These are phyloP conservation scores for Hyphantria cunea DNA, from an alignment of 1,140 invertebrate species.

Conservation along the genomic window DNA sequence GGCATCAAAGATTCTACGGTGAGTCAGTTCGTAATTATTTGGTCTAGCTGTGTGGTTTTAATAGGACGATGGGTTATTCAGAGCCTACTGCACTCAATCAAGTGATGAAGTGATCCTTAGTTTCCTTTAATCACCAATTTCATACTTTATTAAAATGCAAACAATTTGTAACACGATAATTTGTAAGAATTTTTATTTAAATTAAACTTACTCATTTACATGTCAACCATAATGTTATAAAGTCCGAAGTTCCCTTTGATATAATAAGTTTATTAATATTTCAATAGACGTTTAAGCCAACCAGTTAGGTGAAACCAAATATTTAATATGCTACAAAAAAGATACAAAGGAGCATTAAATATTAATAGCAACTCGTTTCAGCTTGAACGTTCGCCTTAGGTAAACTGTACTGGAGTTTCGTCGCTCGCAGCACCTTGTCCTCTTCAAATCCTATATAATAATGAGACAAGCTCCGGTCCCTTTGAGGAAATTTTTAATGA, in stretches of 20 bases:
- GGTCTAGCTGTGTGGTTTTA: conserved; percentile 31
- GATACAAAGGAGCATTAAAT: conserved; percentile 23
- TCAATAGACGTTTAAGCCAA: neutral
- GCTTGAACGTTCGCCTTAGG: conserved; percentile 45
- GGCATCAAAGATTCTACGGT: conserved; percentile 53
- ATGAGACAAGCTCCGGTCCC: conserved; percentile 60
- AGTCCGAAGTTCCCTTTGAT: too few species aligned
- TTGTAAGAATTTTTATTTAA: too few species aligned
- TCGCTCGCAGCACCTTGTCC: conserved; percentile 49
- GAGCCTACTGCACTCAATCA: conserved; percentile 10
- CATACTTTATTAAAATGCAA: neutral
- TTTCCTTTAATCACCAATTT: neutral
- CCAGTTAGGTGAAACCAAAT: conserved; percentile 6
- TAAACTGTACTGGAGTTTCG: conserved; percentile 51
- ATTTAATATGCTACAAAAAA: conserved; percentile 23
- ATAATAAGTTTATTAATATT: conserved; percentile 4
- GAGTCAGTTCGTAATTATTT: conserved; percentile 52
- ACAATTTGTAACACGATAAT: too few species aligned
- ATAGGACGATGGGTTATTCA: conserved; percentile 24
- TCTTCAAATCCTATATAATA: conserved; percentile 68
- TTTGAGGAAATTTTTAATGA: conserved; percentile 71
- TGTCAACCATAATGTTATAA: too few species aligned
- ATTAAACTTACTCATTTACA: too few species aligned
- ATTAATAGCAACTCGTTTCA: conserved; percentile 30
- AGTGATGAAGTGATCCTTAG: conserved; percentile 1